These are phyloP conservation scores for Diarsia dahlii DNA, from an alignment of 2,888 invertebrate genomes.

Conservation along the genomic window DNA sequence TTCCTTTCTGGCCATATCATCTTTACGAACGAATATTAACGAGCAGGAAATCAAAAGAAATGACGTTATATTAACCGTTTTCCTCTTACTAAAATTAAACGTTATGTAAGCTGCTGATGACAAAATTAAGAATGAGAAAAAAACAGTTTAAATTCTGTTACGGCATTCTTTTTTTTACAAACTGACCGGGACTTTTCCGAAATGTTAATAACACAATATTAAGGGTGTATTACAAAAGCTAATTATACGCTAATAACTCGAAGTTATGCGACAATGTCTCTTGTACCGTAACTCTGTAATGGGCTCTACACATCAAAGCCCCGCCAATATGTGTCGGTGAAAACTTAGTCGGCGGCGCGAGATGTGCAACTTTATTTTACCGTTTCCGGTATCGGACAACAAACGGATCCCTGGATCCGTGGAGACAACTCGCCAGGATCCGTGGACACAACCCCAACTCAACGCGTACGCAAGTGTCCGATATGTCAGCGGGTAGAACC, in stretches of 20 bases:
- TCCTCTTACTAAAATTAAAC: neutral
- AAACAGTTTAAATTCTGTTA: slow-evolving; percentile 23
- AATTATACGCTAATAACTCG: slow-evolving; percentile 60
- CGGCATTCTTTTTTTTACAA: slow-evolving; percentile 31
- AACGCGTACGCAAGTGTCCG: neutral
- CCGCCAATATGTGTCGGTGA: neutral
- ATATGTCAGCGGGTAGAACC: neutral
- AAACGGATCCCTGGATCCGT: no score
- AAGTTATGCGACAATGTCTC: slow-evolving; percentile 24
- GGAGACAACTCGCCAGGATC: no score
- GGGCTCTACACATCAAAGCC: neutral
- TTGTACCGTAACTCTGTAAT: slow-evolving; percentile 8
- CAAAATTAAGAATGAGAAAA: slow-evolving; percentile 35
- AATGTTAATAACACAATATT: slow-evolving; percentile 51
- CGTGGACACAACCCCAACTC: no score
- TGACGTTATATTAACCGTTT: slow-evolving; percentile 3
- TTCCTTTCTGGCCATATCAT: no score
- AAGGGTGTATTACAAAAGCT: slow-evolving; percentile 57
- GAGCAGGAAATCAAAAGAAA: neutral
- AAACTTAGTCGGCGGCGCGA: neutral
- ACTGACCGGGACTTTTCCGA: slow-evolving; percentile 21
- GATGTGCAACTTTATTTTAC: no score
- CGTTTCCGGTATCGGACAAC: no score
- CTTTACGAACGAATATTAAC: neutral
- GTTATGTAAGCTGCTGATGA: slow-evolving; percentile 11